phyloP scores from a whole-genome alignment of 2,113 vertebrate genomes.

The Myrmophylax atrothorax region DNA sequence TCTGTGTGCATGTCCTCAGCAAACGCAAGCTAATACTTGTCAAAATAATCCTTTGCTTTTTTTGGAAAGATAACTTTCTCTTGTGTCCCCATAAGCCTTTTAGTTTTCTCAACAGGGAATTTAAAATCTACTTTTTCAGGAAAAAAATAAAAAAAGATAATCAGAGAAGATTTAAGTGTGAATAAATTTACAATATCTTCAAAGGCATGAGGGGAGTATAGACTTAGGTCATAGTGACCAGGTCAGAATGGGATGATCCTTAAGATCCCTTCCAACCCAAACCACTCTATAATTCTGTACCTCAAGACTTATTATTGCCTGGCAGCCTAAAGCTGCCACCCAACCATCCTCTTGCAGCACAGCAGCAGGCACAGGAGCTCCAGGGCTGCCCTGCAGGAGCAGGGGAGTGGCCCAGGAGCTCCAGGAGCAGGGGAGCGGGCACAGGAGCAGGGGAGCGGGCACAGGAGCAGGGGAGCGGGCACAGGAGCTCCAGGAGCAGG shows the following conservation, averaged over 20 bases:
- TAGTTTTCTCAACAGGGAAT: neutral
- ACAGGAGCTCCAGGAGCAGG: too few species aligned
- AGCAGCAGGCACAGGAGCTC: too few species aligned
- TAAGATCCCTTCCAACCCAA: neutral
- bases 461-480: neutral
- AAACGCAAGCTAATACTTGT: neutral
- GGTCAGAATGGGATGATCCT: neutral
- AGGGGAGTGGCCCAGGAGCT: neutral
- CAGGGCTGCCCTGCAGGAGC: too few species aligned
- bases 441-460: neutral
- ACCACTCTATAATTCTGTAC: neutral
- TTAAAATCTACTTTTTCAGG: neutral
- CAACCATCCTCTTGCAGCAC: accelerated
- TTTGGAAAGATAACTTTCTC: neutral
- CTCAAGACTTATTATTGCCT: accelerated
- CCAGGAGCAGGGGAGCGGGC: neutral
- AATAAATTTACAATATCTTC: neutral
- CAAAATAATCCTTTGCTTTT: neutral
- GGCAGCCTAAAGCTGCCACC: neutral
- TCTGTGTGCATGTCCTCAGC: accelerated
- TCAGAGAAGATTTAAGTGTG: neutral
- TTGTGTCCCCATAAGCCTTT: neutral
- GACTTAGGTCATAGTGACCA: neutral
- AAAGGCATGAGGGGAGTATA: accelerated
- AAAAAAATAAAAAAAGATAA: too few species aligned